Conservation (phyloP, 1,140 invertebrate species). For the Venturia canescens region DNA sequence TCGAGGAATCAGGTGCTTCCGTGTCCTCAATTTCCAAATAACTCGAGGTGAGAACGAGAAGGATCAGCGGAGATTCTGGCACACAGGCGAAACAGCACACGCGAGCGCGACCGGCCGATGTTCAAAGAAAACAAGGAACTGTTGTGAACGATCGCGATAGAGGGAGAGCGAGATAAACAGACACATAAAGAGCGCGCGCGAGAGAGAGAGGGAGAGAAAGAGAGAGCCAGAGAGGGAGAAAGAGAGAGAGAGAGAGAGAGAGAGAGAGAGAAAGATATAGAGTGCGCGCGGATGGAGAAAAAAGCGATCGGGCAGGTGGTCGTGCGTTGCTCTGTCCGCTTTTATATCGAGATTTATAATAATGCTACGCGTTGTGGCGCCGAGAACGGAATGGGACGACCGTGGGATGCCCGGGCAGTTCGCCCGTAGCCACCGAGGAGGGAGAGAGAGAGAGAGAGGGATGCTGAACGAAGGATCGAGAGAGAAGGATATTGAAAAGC, state of each 20-base stretch:
- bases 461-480: constrained; percentile 35
- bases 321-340: constrained; percentile 60
- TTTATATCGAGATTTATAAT: constrained; percentile 44
- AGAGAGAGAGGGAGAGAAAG: neutral
- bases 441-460: constrained; percentile 33
- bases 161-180: neutral
- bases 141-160: neutral
- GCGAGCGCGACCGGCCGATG: too few species aligned
- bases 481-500: neutral
- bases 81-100: neutral
- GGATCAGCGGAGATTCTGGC: neutral
- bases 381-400: constrained; percentile 77
- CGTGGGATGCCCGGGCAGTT: constrained; percentile 76
- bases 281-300: neutral
- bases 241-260: neutral
- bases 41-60: neutral
- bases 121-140: too few species aligned
- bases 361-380: constrained; percentile 74
- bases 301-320: constrained; percentile 63
- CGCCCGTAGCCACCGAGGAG: constrained; percentile 66
- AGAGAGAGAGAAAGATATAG: neutral
- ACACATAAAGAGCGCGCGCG: neutral
- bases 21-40: too few species aligned
- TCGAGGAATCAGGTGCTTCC: too few species aligned
- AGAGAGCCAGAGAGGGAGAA: neutral